A percentile compares a stretch with the other conserved stretches of the same genome.
These are phyloP conservation scores for Reticulitermes lucifugus DNA, from an alignment of 2,888 invertebrate genomes.

Conservation along the genomic window DNA sequence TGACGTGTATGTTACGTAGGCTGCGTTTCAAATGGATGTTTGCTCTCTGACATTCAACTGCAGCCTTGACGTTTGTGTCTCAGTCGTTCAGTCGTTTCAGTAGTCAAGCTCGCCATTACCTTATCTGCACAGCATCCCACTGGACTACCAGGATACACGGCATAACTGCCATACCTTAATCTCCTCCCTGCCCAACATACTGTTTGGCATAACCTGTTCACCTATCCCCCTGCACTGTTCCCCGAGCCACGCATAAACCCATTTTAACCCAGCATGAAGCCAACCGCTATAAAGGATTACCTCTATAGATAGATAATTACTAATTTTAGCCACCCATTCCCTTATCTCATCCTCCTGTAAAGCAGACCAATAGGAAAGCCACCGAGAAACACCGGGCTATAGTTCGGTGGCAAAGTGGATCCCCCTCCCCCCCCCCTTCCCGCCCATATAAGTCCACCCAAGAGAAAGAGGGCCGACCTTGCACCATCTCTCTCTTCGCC, in stretches of 20 bases:
- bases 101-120: too few relatives aligned
- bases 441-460: constrained; percentile 56
- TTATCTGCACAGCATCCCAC: background rate
- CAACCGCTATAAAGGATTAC: constrained; percentile 39
- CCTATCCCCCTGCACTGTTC: background rate
- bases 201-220: constrained; percentile 12
- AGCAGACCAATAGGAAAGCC: background rate
- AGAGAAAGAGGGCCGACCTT: constrained; percentile 54
- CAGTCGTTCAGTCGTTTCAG: too few relatives aligned
- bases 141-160: background rate
- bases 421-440: background rate
- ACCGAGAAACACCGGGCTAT: constrained; percentile 18
- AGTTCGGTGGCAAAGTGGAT: constrained; percentile 4
- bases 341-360: background rate
- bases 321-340: constrained; percentile 58
- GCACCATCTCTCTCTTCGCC: constrained; percentile 46
- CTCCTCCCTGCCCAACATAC: background rate
- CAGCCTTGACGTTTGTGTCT: too few relatives aligned
- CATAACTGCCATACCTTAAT: background rate
- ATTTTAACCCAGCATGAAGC: constrained; percentile 7
- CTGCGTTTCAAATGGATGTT: too few relatives aligned
- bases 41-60: too few relatives aligned
- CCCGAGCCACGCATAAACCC: constrained; percentile 6
- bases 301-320: constrained; percentile 61
- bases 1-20: too few relatives aligned